phyloP scores from a whole-genome alignment of 2,888 invertebrate genomes.

The Nomada fucata region DNA sequence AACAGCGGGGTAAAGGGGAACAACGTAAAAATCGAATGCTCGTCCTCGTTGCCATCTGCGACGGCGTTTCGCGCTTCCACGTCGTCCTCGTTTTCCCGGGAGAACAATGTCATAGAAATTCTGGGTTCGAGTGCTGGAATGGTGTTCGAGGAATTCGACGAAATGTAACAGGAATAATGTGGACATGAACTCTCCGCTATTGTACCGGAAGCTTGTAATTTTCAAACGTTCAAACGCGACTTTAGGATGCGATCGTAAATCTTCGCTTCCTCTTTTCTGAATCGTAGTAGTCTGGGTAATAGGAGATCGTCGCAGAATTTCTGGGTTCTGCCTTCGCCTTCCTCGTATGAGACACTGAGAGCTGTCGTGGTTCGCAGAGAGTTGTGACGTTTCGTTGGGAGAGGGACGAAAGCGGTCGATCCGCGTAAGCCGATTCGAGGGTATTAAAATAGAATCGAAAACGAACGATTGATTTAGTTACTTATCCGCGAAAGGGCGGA shows the following conservation, averaged over 20 bases:
- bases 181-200: background rate
- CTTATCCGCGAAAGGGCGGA: background rate
- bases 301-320: too few relatives aligned
- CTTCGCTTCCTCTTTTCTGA: too few relatives aligned
- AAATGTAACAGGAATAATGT: too few relatives aligned
- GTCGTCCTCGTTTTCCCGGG: background rate
- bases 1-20: background rate
- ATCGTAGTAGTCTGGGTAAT: too few relatives aligned
- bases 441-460: background rate
- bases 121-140: background rate
- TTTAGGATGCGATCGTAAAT: too few relatives aligned
- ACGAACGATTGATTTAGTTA: background rate
- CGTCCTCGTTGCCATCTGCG: conserved; percentile 7
- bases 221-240: background rate
- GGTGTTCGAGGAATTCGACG: too few relatives aligned
- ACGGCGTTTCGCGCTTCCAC: background rate
- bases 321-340: too few relatives aligned
- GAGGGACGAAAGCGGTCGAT: background rate
- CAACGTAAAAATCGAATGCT: conserved; percentile 23
- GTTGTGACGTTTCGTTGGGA: background rate
- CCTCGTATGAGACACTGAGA: too few relatives aligned
- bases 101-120: background rate
- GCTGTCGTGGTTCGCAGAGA: too few relatives aligned
- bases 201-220: background rate
- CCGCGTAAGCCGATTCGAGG: background rate